phyloP scores from a whole-genome alignment of 2,113 vertebrate genomes.

The Mesoclemmys tuberculata region DNA sequence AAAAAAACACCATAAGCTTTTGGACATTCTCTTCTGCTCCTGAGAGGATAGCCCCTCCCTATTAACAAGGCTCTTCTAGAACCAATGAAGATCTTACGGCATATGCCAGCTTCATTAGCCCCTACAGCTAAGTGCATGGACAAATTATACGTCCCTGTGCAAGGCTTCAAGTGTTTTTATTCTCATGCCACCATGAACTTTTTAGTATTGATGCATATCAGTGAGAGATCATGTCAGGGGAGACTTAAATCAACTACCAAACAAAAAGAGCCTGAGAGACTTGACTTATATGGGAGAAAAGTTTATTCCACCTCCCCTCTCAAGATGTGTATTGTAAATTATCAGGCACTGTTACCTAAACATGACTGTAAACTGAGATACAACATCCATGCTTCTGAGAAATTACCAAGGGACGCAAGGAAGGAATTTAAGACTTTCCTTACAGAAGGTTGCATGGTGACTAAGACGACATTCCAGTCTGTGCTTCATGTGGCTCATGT shows the following conservation, averaged over 20 bases:
- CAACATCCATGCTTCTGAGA: background rate
- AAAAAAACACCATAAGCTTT: background rate
- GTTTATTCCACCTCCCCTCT: background rate
- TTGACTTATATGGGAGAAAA: background rate
- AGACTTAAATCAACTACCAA: background rate
- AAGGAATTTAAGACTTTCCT: background rate
- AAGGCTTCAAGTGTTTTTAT: background rate
- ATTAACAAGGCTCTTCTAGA: background rate
- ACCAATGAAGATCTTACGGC: background rate
- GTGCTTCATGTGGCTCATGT: background rate
- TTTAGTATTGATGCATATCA: background rate
- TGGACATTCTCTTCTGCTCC: background rate
- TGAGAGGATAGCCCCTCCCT: background rate
- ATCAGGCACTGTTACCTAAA: background rate
- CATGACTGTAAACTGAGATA: background rate
- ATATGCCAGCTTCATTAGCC: background rate
- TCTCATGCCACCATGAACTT: background rate
- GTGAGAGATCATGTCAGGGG: background rate
- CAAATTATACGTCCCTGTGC: background rate
- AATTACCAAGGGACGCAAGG: background rate
- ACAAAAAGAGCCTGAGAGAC: background rate
- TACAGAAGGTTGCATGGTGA: background rate
- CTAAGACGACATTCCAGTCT: background rate
- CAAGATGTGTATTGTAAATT: background rate
- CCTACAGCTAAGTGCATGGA: background rate